Evolutionary conservation across 2,797 vertebrate genomes (phyloP), one percentile per base, ranked within the genome.

Genomic region (Taeniopygia guttata): DNA sequence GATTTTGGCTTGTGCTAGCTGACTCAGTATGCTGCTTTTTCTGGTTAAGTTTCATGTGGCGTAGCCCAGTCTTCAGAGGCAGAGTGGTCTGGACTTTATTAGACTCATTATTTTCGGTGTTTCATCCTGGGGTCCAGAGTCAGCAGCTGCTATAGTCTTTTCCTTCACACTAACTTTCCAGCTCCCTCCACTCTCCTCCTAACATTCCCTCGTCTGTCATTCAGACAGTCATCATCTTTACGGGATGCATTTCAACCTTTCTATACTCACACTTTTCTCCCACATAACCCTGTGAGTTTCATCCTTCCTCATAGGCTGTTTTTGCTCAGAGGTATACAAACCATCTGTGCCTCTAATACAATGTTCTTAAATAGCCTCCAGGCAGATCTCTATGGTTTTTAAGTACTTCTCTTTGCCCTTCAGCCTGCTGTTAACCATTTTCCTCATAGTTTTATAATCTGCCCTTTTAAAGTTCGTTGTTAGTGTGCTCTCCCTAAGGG

Each of bases 401-500:
- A 98, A 97, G 96, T 97, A 96, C 92, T 97, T 97, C 96, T 95
- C 96, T 97, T 97, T 97, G 97, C 97, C 97, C 97, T 97, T 97
- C 96, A 94, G 97, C 97, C 97, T 98, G 97, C 97, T 97, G 97
- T 97, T 98, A 98, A 97, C 97, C 96, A 97, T 98, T 97, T 97
- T 96, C 96, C 95, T 97, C 96, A 90, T 93, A 96, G 97, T 97
- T 97, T 97, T 96, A 94, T 97, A 97, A 97, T 97, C 96, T 97
- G 97, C 96, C 95, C 87, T 95, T 93, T 94, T 91, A 80, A 96
- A 94, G 93, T 94, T 94, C 40, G 19, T 94, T 94, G 94, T 94
- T 95, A 64, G 87, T 81, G 64, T 90, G 81, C 34, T 72, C 72
- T 95, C 93, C 92, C 95, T 96, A 79, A 87, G 92, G 93, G 90